A percentile compares a stretch with the other conserved stretches of the same genome.
These are phyloP conservation scores for Drosophila ambigua DNA, from an alignment of 1,140 invertebrate species.

Conservation along the genomic window DNA sequence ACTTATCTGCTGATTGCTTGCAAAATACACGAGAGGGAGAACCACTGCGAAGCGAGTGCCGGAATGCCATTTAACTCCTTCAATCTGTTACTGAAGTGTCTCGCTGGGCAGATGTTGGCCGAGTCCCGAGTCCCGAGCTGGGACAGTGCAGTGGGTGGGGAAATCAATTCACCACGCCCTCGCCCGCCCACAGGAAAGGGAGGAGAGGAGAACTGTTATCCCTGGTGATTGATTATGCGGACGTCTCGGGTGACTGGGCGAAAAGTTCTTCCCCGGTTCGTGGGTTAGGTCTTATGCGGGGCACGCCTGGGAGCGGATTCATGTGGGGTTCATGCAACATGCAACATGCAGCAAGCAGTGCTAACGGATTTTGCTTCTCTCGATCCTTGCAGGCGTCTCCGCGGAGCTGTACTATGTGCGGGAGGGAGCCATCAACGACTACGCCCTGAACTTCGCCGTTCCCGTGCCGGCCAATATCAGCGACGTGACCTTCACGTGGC, in stretches of 20 bases:
- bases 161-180: constrained; percentile 73
- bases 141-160: constrained; percentile 17
- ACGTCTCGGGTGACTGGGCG: constrained; percentile 65
- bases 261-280: constrained; percentile 43
- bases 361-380: constrained; percentile 7
- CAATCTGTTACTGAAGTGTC: constrained; percentile 77
- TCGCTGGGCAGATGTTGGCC: constrained; percentile 64
- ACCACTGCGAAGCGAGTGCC: constrained; percentile 27
- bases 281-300: not conserved
- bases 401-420: constrained; percentile 95
- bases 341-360: constrained; percentile 26
- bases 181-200: not conserved
- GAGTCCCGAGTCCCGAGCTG: constrained; percentile 9
- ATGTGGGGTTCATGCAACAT: too few species aligned
- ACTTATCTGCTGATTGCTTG: constrained; percentile 38
- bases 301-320: not conserved
- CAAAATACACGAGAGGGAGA: constrained; percentile 20
- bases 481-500: constrained; percentile 94
- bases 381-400: constrained; percentile 88
- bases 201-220: constrained; percentile 74
- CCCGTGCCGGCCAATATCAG: constrained; percentile 92
- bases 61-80: constrained; percentile 73
- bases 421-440: constrained; percentile 92
- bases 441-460: constrained; percentile 93
- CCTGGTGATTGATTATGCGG: constrained; percentile 77